Evolutionary conservation across 2,888 invertebrate genomes (phyloP).

Genomic region (Micropterix aruncella): DNA sequence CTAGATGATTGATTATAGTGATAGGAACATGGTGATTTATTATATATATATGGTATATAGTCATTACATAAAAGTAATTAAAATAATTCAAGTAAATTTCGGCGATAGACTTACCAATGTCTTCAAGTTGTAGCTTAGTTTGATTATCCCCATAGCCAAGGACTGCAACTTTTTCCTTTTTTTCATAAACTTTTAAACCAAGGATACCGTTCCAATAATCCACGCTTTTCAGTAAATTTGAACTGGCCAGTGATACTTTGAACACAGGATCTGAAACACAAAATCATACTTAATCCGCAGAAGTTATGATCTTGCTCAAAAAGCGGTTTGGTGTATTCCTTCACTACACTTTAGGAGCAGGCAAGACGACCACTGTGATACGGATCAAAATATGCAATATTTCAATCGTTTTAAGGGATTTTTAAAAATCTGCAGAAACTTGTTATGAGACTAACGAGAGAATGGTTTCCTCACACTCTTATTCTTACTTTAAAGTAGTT

Average conservation of each 20-base stretch:
- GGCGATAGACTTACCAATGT: constrained; percentile 60
- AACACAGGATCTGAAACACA: constrained; percentile 55
- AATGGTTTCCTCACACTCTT: too few relatives aligned
- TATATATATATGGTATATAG: too few relatives aligned
- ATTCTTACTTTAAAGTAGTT: too few relatives aligned
- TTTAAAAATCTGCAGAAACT: too few relatives aligned
- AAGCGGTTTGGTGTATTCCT: not conserved
- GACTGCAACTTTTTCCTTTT: constrained; percentile 43
- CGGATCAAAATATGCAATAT: too few relatives aligned
- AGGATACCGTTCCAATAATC: constrained; percentile 77
- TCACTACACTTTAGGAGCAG: not conserved
- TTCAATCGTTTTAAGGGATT: too few relatives aligned
- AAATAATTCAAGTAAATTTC: too few relatives aligned
- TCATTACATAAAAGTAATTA: constrained; percentile 2
- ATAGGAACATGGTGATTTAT: too few relatives aligned
- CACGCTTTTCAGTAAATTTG: constrained; percentile 59
- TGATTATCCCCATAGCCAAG: constrained; percentile 62
- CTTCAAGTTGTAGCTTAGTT: constrained; percentile 61
- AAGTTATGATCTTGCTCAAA: not conserved
- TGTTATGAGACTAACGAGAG: too few relatives aligned
- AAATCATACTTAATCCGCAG: constrained; percentile 5
- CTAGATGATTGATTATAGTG: too few relatives aligned
- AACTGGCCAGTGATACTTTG: constrained; percentile 67
- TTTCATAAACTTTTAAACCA: constrained; percentile 53
- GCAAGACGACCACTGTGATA: not conserved